A percentile compares a stretch with the other conserved stretches of the same genome.
phyloP scores from a whole-genome alignment of 2,113 vertebrate genomes.

The Pseudopipra pipra region DNA sequence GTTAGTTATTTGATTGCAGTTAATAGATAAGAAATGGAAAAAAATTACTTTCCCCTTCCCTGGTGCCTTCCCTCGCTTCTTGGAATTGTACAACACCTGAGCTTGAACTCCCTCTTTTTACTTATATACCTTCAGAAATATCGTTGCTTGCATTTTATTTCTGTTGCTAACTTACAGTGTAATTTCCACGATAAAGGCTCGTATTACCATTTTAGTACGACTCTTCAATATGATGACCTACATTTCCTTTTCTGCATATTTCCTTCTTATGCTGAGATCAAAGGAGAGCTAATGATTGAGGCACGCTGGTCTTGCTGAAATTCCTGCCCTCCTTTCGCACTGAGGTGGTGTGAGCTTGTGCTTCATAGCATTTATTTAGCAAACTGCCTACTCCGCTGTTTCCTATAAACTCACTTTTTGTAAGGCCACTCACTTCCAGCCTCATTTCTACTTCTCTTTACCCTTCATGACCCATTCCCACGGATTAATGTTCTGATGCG shows the following conservation, averaged over 20 bases:
- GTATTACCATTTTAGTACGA: not conserved
- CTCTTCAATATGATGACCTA: conserved; percentile 39
- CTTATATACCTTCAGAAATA: not conserved
- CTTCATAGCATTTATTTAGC: not conserved
- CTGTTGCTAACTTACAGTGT: not conserved
- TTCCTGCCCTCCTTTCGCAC: not conserved
- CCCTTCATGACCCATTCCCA: not conserved
- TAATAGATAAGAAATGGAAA: not conserved
- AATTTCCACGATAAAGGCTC: not conserved
- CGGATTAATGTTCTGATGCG: not conserved
- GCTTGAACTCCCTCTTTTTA: not conserved
- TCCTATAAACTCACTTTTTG: not conserved
- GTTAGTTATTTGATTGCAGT: not conserved
- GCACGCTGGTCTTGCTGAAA: not conserved
- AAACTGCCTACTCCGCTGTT: not conserved
- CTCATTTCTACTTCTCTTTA: not conserved
- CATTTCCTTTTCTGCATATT: conserved; percentile 43
- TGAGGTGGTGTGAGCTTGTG: not conserved
- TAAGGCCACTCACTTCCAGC: not conserved
- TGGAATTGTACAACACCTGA: not conserved
- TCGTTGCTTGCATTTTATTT: not conserved
- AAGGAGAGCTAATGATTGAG: conserved; percentile 30
- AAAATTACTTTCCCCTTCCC: not conserved
- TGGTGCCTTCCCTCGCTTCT: not conserved
- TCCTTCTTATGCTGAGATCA: conserved; percentile 32